Conservation (phyloP, 2,113 vertebrate species). For the Esox niger region DNA sequence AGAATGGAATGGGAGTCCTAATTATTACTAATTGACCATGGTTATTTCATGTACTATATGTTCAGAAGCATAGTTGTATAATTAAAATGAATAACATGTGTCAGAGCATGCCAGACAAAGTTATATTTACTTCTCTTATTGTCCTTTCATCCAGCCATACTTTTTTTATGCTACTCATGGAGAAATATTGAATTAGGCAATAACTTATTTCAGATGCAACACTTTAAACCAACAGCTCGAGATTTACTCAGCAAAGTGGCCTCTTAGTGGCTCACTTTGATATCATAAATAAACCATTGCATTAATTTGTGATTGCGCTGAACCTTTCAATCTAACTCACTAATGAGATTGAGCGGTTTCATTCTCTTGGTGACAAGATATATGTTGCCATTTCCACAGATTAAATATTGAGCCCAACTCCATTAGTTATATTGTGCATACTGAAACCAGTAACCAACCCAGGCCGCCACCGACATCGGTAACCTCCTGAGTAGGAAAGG, state of each 20-base stretch:
- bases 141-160: slow-evolving; percentile 30
- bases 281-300: slow-evolving; percentile 70
- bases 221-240: slow-evolving; percentile 47
- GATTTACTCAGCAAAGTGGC: slow-evolving; percentile 73
- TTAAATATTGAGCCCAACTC: slow-evolving; percentile 74
- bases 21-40: slow-evolving; percentile 48
- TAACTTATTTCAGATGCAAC: slow-evolving; percentile 49
- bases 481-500: slow-evolving; percentile 32
- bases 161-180: slow-evolving; percentile 20
- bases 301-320: slow-evolving; percentile 68
- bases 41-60: slow-evolving; percentile 26
- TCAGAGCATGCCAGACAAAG: background rate
- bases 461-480: slow-evolving; percentile 32
- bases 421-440: slow-evolving; percentile 75
- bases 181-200: slow-evolving; percentile 32
- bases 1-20: slow-evolving; percentile 19
- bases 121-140: slow-evolving; percentile 20
- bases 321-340: slow-evolving; percentile 71
- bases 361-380: slow-evolving; percentile 73
- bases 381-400: slow-evolving; percentile 68
- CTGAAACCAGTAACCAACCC: slow-evolving; percentile 68
- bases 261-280: slow-evolving; percentile 71
- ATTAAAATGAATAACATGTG: slow-evolving; percentile 23
- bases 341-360: slow-evolving; percentile 74
- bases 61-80: slow-evolving; percentile 40